These are phyloP conservation scores for Monomorium pharaonis DNA, from an alignment of 1,140 invertebrate species.

Conservation along the genomic window DNA sequence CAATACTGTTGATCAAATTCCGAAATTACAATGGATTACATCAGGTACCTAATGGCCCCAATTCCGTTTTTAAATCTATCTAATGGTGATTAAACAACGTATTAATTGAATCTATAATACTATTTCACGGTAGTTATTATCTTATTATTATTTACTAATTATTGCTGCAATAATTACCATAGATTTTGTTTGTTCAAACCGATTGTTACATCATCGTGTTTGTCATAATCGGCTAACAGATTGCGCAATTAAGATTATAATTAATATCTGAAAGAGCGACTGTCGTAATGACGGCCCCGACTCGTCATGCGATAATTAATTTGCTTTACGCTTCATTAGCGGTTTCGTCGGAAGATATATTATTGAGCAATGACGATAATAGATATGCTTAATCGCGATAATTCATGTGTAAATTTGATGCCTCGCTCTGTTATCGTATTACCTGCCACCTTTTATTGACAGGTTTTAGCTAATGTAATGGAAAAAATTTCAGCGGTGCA, in stretches of 20 bases:
- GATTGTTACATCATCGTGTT: slow-evolving; percentile 39
- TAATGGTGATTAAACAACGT: background rate
- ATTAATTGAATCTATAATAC: slow-evolving; percentile 29
- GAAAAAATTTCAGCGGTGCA: background rate
- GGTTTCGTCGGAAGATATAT: slow-evolving; percentile 24
- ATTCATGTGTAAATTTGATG: slow-evolving; percentile 24
- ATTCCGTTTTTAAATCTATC: background rate
- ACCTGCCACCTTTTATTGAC: background rate
- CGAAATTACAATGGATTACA: background rate
- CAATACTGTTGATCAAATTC: background rate
- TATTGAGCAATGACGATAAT: slow-evolving; percentile 25
- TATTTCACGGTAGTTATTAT: slow-evolving; percentile 21
- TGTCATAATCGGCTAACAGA: slow-evolving; percentile 45
- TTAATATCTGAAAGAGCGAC: slow-evolving; percentile 24
- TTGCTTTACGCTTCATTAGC: slow-evolving; percentile 52
- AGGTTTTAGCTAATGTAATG: background rate
- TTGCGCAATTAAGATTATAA: slow-evolving; percentile 52
- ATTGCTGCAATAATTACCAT: slow-evolving; percentile 11
- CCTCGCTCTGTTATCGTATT: background rate
- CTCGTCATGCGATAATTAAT: slow-evolving; percentile 35
- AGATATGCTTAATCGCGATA: slow-evolving; percentile 24
- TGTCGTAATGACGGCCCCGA: background rate
- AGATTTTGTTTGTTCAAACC: background rate
- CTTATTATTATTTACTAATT: slow-evolving; percentile 29
- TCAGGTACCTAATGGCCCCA: background rate